Conservation (phyloP, 2,888 invertebrate species). For the Dryococelus australis region DNA sequence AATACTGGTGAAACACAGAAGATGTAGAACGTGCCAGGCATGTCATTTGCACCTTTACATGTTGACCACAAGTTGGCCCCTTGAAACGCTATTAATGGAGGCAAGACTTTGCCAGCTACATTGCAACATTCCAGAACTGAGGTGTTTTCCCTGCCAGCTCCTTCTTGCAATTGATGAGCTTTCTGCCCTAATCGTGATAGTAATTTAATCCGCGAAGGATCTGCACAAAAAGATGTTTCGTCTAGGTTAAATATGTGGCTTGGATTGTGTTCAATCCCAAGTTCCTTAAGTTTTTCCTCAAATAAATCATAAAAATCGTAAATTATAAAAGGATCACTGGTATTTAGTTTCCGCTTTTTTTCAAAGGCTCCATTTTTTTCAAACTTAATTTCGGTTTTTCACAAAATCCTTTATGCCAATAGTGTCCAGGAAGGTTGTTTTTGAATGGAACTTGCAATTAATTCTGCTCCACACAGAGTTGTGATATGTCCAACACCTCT, state of each 20-base stretch:
- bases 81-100: too few species aligned
- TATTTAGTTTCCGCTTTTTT: constrained; percentile 35
- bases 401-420: constrained; percentile 39
- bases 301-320: too few species aligned
- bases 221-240: too few species aligned
- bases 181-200: constrained; percentile 45
- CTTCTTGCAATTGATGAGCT: constrained; percentile 44
- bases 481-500: too few species aligned
- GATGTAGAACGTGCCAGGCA: background rate
- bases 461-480: too few species aligned
- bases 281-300: too few species aligned
- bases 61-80: too few species aligned
- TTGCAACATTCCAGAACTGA: constrained; percentile 47
- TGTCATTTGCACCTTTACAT: too few species aligned
- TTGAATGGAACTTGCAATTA: too few species aligned
- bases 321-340: constrained; percentile 44
- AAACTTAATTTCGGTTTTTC: constrained; percentile 29
- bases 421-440: constrained; percentile 29
- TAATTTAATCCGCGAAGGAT: constrained; percentile 45
- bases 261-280: constrained; percentile 33
- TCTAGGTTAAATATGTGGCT: constrained; percentile 31
- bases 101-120: constrained; percentile 44
- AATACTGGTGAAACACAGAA: constrained; percentile 33
- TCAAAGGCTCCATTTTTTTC: constrained; percentile 47
- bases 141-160: constrained; percentile 47